Percentiles rank a stretch among this genome's conserved stretches.
Conservation (phyloP, 2,113 vertebrate species). For the Rallus limicola region DNA sequence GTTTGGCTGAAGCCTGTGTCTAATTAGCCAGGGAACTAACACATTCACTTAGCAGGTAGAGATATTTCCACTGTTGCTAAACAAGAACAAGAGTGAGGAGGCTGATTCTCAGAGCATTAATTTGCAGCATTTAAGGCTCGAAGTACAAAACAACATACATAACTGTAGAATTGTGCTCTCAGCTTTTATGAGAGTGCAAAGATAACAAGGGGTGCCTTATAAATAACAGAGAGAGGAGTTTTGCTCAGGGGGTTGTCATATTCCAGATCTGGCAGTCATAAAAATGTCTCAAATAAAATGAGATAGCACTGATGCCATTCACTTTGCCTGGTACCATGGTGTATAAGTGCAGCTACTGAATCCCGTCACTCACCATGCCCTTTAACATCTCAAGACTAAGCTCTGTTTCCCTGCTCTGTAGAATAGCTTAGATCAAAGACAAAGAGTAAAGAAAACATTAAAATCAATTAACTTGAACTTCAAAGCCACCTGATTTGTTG, state of each 20-base stretch:
- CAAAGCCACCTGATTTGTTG: constrained; percentile 9
- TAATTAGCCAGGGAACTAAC: not conserved
- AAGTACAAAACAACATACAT: fast-evolving
- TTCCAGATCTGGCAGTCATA: not conserved
- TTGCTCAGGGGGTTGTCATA: not conserved
- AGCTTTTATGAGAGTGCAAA: not conserved
- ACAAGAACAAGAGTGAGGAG: fast-evolving
- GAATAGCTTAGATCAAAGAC: constrained; percentile 53
- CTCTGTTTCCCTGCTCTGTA: not conserved
- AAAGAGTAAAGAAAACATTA: constrained; percentile 42
- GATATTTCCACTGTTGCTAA: not conserved
- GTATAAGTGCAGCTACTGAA: not conserved
- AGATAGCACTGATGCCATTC: not conserved
- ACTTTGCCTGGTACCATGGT: not conserved
- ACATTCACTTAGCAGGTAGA: not conserved
- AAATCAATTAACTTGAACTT: constrained; percentile 64
- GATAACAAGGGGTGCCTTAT: not conserved
- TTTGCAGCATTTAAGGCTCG: not conserved
- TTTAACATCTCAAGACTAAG: constrained; percentile 33
- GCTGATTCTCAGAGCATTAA: not conserved
- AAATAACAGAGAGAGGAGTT: not conserved
- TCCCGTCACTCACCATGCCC: not conserved
- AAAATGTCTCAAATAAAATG: not conserved
- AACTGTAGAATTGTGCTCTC: not conserved
- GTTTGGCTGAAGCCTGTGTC: not conserved